Base-by-base conservation (phyloP, 2,113 vertebrate species). In the Atrichornis clamosus region DNA sequence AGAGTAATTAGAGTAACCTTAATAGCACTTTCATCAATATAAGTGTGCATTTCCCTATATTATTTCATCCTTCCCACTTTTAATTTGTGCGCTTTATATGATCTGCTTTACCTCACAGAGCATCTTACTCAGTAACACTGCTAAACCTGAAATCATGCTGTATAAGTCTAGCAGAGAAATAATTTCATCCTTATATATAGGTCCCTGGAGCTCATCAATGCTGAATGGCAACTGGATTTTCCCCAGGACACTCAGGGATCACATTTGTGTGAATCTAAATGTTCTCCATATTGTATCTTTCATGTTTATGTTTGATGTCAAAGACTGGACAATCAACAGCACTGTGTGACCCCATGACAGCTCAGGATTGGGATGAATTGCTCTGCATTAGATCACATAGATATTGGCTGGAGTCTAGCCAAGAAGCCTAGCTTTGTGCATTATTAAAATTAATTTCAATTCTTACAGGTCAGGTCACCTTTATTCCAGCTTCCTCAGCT, bases 351-450 rank as follows among this genome's bases (percentile, higher is more conserved):
- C 26, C 39, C 16, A 8, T 0, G 12, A 46, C 62, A 73, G 19
- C 75, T 60, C 20, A 41, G 42, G 56, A 59, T 56, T 0, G 47
- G 65, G 58, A 70, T 11, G 6, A 75, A 79, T 33, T 41, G 35
- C 39, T 21, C 5, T 5, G 0, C 14, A 11, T 7, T 1, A 1
- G 27, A 27, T 75, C 35, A 23, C 37, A 21, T 1, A 7, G n/a
- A 6, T 32, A 52, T 11, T 4, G 2, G 18, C 19, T 42, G 33
- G 32, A 37, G 42, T 42, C 77, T 39, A 50, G 46, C 58, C 39
- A 41, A 44, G 33, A 37, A 77, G 8, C 17, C 32, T 15, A 16
- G 26, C 28, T 74, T 35, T 55, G 65, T 30, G 44, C 14, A 9
- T 23, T 32, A 6, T 6, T 28, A 42, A 24, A 89, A 85, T 41